Base-by-base conservation (phyloP, 2,888 invertebrate genomes). In the Harpalus rufipes region DNA sequence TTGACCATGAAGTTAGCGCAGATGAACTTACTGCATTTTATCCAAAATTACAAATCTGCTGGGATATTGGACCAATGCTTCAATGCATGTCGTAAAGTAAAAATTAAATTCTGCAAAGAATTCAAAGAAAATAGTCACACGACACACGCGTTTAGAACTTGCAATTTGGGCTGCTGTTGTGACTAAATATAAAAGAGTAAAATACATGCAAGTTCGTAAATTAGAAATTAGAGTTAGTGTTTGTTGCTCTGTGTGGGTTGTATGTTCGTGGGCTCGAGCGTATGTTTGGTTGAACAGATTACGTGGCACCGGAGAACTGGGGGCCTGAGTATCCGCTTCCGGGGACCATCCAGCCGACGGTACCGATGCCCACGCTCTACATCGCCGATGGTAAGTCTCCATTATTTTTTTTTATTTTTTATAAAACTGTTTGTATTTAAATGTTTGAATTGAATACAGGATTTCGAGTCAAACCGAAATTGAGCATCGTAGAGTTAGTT, bases 351-450 rank as follows among this genome's bases (percentile, higher is more conserved):
- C 90, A 93, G 87, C 93, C 93, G 90, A 93, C 94, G 85, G 93
- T 96, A 87, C 96, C 96, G 5, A 95, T 96, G 94, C 96, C 96
- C 0, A 96, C 96, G 0, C 92, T 96, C 41, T 96, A 96, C 90
- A 96, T 94, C 87, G 95, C 95, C 72, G 96, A 96, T 92, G 92
- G 93, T 93, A 91, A 89, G 90, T 16, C 59, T 32, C 6, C 5
- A 32, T 32, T 0, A 32, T 32, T 4, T 32, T 32, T 32, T 32
- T 32, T 32, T 32, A 32, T 32, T 32, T 32, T 32, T 32, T 32
- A 32, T 32, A 32, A 32, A 32, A 32, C 5, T 32, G 32, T 32
- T 32, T 32, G 4, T 61, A 18, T 10, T 16, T 8, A 16, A 16
- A 21, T 12, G 10, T 63, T 63, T 16, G 12, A 7, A 8, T 63